Conservation (phyloP, 2,113 vertebrate species). For the Zosterops pallidus region DNA sequence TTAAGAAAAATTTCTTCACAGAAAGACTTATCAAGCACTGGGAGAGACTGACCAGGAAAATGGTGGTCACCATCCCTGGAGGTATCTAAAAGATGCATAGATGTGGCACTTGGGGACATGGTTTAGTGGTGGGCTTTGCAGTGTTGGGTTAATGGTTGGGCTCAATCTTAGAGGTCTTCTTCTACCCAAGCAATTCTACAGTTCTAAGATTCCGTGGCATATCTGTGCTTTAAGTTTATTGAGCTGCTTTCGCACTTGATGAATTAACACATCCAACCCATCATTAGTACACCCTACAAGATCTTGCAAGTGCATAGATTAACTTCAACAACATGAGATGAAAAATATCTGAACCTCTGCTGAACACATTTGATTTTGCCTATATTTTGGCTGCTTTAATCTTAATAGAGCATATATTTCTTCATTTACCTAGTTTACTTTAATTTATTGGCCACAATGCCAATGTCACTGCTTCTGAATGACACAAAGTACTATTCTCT, state of each 20-base stretch:
- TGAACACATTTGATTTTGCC: not conserved
- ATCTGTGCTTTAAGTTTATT: not conserved
- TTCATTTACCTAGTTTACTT: not conserved
- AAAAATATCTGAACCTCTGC: not conserved
- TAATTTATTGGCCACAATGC: not conserved
- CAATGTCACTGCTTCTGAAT: not conserved
- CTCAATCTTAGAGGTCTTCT: not conserved
- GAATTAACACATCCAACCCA: not conserved
- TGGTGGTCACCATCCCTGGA: not conserved
- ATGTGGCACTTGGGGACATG: too few species aligned
- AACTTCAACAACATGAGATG: not conserved
- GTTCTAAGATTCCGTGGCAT: not conserved
- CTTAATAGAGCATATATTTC: not conserved
- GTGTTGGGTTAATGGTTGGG: not conserved
- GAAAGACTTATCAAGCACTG: not conserved
- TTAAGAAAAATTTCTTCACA: not conserved
- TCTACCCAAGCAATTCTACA: not conserved
- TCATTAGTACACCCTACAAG: not conserved
- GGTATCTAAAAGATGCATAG: not conserved
- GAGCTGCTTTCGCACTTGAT: not conserved
- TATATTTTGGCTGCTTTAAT: not conserved
- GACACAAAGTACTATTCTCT: not conserved
- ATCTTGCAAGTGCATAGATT: not conserved
- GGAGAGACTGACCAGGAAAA: not conserved
- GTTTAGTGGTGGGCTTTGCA: not conserved